Evolutionary conservation across 2,113 vertebrate species (phyloP).

Genomic region (Dissostichus mawsoni): DNA sequence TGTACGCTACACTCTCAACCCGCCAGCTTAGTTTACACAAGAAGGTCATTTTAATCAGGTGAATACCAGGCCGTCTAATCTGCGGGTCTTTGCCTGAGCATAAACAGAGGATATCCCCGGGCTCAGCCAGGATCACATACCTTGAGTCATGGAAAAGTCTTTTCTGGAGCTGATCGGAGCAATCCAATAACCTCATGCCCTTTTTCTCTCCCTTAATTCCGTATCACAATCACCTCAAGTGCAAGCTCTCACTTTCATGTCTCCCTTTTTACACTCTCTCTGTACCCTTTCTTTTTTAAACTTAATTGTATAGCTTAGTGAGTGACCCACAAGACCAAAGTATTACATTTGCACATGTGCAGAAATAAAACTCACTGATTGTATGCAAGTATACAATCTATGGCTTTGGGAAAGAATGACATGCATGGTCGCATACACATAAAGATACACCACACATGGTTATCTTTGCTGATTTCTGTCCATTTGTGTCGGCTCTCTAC

Average conservation of each 20-base stretch:
- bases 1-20: constrained; percentile 49
- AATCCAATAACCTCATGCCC: constrained; percentile 59
- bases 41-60: constrained; percentile 83
- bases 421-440: neutral
- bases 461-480: neutral
- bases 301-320: constrained; percentile 2
- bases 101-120: constrained; percentile 82
- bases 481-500: neutral
- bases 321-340: neutral
- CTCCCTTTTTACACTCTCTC: constrained; percentile 1
- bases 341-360: constrained; percentile 5
- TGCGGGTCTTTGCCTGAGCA: constrained; percentile 71
- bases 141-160: constrained; percentile 80
- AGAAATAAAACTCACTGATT: constrained; percentile 1
- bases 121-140: constrained; percentile 77
- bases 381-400: neutral
- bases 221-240: constrained; percentile 23
- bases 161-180: constrained; percentile 71
- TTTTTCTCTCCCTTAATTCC: constrained; percentile 17
- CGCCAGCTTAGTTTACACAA: constrained; percentile 78
- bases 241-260: constrained; percentile 13
- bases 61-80: constrained; percentile 81
- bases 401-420: neutral
- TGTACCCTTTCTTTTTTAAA: constrained; percentile 11
- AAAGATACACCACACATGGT: neutral